Evolutionary conservation across 2,113 vertebrate genomes (phyloP).

Genomic region (Maylandia zebra): DNA sequence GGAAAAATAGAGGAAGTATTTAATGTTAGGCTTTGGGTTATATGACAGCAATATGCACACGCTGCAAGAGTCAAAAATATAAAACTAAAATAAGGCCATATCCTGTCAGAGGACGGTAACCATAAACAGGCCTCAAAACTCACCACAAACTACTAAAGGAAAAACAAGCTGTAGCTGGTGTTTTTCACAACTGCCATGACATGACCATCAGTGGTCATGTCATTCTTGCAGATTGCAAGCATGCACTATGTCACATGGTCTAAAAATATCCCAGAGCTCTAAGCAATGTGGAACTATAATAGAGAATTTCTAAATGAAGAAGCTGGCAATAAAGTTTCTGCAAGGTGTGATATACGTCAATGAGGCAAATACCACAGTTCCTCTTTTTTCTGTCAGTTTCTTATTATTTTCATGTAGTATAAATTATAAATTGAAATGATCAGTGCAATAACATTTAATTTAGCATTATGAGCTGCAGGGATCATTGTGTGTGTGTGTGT

Average conservation of each 20-base stretch:
- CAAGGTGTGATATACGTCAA: not conserved
- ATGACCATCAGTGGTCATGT: not conserved
- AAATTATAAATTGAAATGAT: not conserved
- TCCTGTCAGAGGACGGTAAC: not conserved
- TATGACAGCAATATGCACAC: accelerated
- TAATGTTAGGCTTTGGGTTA: not conserved
- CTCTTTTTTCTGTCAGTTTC: not conserved
- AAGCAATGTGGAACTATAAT: not conserved
- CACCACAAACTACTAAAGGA: not conserved
- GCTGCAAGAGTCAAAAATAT: not conserved
- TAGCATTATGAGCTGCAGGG: not conserved
- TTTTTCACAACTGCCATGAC: not conserved
- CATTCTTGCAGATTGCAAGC: not conserved
- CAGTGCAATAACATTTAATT: not conserved
- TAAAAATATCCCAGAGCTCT: not conserved
- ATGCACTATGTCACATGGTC: not conserved
- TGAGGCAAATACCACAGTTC: not conserved
- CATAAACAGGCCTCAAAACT: not conserved
- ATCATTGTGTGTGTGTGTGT: not conserved
- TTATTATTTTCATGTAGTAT: not conserved
- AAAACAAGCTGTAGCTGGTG: not conserved
- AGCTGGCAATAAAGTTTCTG: not conserved
- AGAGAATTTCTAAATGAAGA: not conserved
- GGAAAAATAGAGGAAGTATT: not conserved
- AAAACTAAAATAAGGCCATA: not conserved